These are phyloP conservation scores for Trachelus tabidus DNA, from an alignment of 2,888 invertebrate genomes.

Conservation along the genomic window DNA sequence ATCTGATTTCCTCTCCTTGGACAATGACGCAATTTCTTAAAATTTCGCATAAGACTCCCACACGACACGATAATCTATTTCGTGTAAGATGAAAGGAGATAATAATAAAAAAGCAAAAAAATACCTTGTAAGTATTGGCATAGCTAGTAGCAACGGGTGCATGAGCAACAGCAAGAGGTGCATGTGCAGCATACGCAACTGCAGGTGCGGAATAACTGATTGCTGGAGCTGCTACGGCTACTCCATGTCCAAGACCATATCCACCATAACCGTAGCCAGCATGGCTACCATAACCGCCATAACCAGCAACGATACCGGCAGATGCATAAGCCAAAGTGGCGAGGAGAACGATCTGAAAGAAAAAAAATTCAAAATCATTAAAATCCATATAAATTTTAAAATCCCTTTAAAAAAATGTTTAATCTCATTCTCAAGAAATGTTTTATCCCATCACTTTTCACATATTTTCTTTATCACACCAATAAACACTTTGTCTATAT, in stretches of 20 bases:
- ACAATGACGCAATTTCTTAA: too few species aligned
- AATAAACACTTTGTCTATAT: too few species aligned
- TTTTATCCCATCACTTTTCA: too few species aligned
- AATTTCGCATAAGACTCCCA: too few species aligned
- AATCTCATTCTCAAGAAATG: too few species aligned
- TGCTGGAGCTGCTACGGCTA: conserved; percentile 31
- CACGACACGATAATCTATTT: too few species aligned
- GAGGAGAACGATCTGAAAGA: conserved; percentile 68
- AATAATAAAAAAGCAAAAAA: not conserved
- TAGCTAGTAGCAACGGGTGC: conserved; percentile 53
- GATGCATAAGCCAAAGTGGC: conserved; percentile 59
- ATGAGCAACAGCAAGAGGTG: conserved; percentile 26
- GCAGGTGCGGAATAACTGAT: conserved; percentile 36
- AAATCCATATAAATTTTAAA: not conserved
- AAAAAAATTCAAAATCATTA: conserved; percentile 19
- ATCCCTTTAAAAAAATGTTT: too few species aligned
- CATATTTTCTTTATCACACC: too few species aligned
- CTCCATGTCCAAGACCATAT: conserved; percentile 38
- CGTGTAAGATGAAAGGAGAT: too few species aligned
- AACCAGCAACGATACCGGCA: conserved; percentile 45
- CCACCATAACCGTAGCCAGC: conserved; percentile 31
- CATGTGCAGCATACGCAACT: conserved; percentile 28
- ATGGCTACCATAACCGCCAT: conserved; percentile 34
- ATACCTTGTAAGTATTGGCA: conserved; percentile 57
- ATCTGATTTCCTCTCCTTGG: too few species aligned